Evolutionary conservation across 2,888 invertebrate species (phyloP), one percentile per base, ranked within the genome.

Genomic region (Sesia apiformis): DNA sequence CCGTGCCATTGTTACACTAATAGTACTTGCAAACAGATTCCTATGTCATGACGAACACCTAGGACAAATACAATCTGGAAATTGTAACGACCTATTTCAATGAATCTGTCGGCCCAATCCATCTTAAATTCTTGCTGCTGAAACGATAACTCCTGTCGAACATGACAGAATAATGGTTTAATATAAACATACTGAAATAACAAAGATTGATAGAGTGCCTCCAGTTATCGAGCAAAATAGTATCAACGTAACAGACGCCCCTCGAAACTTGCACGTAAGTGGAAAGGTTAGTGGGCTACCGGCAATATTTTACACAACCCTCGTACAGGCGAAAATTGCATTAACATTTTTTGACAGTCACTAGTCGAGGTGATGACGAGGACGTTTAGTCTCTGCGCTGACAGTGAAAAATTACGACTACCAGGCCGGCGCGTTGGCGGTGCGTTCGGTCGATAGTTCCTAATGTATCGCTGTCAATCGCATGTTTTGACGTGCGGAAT

Each of bases 391-490:
- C 75, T 74, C 69, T 69, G 68, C 71, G 76, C 74, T 81, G 87
- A 87, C 87, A 86, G 84, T 84, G 86, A 88, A 86, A 87, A 85
- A 88, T 88, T 79, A 81, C 80, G 63, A 77, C 66, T 78, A 70
- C 71, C 70, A 76, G 74, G 74, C 71, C 70, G 73, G 65, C 64
- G 70, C 71, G 72, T 70, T 71, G 74, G 75, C 74, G 69, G 73
- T 64, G 70, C 73, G 78, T 82, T 83, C 83, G 72, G 58, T 78
- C 81, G 81, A 84, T 84, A 84, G 81, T 82, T 86, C 75, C 78
- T 87, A 85, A 86, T 86, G 84, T 85, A 85, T 82, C 67, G 86
- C 83, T 81, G 85, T 84, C 87, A 84, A 85, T 87, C 80, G 81
- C 73, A 72, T 78, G 76, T 81, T 84, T 83, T 84, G 85, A 86